Evolutionary conservation across 2,888 invertebrate genomes (phyloP).

Genomic region (Anticlea derivata): DNA sequence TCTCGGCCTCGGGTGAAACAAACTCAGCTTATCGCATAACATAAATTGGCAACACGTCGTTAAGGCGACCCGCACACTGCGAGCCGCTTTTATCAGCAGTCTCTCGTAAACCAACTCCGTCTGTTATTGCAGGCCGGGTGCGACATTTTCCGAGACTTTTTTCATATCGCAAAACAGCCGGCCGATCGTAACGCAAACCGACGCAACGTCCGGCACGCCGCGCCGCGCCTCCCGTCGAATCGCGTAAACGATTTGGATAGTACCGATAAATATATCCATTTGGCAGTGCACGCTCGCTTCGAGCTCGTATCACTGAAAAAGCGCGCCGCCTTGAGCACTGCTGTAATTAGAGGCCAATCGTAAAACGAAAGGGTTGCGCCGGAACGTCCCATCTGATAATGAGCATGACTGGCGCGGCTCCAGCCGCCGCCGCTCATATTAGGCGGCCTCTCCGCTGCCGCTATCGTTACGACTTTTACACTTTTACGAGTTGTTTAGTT

Average conservation of each 20-base stretch:
- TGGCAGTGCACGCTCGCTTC: slow-evolving; percentile 64
- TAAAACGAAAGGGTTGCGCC: slow-evolving; percentile 81
- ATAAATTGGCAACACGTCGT: slow-evolving; percentile 83
- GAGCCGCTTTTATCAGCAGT: slow-evolving; percentile 73
- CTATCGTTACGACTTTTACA: slow-evolving; percentile 83
- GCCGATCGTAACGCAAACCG: slow-evolving; percentile 54
- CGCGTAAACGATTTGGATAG: slow-evolving; percentile 69
- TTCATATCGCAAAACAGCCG: slow-evolving; percentile 69
- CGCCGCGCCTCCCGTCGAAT: slow-evolving; percentile 50
- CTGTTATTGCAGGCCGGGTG: slow-evolving; percentile 72
- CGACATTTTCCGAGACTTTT: slow-evolving; percentile 73
- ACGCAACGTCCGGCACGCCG: slow-evolving; percentile 46
- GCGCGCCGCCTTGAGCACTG: slow-evolving; percentile 75
- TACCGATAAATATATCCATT: slow-evolving; percentile 76
- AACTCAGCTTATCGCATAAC: slow-evolving; percentile 79
- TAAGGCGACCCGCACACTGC: slow-evolving; percentile 74
- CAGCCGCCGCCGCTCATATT: slow-evolving; percentile 79
- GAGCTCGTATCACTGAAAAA: slow-evolving; percentile 71
- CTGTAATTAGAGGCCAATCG: slow-evolving; percentile 83
- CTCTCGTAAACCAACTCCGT: slow-evolving; percentile 78
- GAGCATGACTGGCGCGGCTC: slow-evolving; percentile 79
- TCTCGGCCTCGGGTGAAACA: slow-evolving; percentile 72
- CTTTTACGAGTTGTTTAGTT: slow-evolving; percentile 84
- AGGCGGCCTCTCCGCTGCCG: slow-evolving; percentile 65
- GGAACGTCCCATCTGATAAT: slow-evolving; percentile 82